Evolutionary conservation across 2,888 invertebrate genomes (phyloP).

Genomic region (Geophilus truncorum): DNA sequence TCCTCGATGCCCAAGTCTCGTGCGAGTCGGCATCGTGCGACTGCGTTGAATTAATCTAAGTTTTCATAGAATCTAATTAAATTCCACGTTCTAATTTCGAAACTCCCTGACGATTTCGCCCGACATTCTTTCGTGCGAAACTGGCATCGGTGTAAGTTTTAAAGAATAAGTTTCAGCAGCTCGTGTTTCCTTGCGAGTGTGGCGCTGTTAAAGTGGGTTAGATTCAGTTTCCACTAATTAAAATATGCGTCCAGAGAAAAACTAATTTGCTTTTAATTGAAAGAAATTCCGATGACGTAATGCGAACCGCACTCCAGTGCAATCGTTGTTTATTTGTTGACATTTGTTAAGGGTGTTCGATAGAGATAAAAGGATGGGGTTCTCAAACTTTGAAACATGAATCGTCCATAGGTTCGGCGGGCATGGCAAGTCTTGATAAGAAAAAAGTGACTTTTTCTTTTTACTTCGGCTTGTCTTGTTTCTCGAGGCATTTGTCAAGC

Average conservation of each 20-base stretch:
- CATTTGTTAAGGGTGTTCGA: not conserved
- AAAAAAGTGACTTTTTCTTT: not conserved
- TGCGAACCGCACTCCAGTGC: not conserved
- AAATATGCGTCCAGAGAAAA: not conserved
- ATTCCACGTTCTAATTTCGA: not conserved
- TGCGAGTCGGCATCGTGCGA: not conserved
- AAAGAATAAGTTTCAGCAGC: not conserved
- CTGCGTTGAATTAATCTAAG: not conserved
- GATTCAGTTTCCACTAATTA: not conserved
- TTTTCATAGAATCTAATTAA: not conserved
- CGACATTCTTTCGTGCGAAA: not conserved
- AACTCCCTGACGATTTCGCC: not conserved
- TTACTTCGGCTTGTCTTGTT: conserved; percentile 6
- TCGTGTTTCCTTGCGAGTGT: not conserved
- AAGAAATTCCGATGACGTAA: not conserved
- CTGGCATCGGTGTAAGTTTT: not conserved
- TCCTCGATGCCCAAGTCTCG: not conserved
- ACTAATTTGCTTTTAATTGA: conserved; percentile 2
- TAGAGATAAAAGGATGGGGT: not conserved
- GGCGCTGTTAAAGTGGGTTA: not conserved
- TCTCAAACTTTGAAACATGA: not conserved
- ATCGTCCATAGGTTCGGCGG: not conserved
- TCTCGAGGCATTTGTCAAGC: not conserved
- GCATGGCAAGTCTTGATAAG: not conserved
- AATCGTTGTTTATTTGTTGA: not conserved